Percentiles rank a stretch among this genome's conserved stretches.
These are phyloP conservation scores for Saccopteryx bilineata DNA, from an alignment of 2,113 vertebrate species.

Conservation along the genomic window DNA sequence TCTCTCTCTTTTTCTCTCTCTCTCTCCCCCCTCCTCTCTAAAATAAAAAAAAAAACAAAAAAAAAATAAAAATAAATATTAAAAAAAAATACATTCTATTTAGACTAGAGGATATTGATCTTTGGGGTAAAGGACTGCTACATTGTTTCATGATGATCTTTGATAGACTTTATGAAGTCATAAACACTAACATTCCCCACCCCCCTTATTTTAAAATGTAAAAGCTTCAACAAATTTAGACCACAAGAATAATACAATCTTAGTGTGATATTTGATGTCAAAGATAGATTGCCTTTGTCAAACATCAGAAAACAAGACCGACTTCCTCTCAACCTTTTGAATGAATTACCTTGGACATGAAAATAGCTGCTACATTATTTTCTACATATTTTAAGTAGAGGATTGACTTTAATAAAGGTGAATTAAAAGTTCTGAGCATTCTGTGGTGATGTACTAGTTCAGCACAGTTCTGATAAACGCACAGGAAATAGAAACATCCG, in stretches of 20 bases:
- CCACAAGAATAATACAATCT: background rate
- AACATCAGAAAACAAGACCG: background rate
- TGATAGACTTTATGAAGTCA: slow-evolving; percentile 53
- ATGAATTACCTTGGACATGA: slow-evolving; percentile 46
- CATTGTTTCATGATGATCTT: slow-evolving; percentile 33
- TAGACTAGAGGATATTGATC: slow-evolving; percentile 25
- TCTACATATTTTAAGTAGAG: slow-evolving; percentile 15
- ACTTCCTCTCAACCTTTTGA: slow-evolving; percentile 6
- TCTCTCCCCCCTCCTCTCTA: too few relatives aligned
- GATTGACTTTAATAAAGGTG: slow-evolving; percentile 60
- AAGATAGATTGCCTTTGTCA: slow-evolving; percentile 32
- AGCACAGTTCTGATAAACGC: slow-evolving; percentile 31
- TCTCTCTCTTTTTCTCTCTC: too few relatives aligned
- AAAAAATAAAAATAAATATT: too few relatives aligned
- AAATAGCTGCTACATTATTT: background rate
- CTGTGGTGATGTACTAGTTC: background rate
- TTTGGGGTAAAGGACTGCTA: background rate
- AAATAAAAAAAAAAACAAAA: background rate
- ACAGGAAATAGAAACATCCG: background rate
- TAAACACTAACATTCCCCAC: background rate
- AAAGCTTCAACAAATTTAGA: slow-evolving; percentile 16
- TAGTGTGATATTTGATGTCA: slow-evolving; percentile 10
- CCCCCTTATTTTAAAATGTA: background rate
- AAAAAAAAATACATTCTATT: background rate
- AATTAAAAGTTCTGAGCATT: slow-evolving; percentile 37